Evolutionary conservation across 2,888 invertebrate species (phyloP).

Genomic region (Mystacides longicornis): DNA sequence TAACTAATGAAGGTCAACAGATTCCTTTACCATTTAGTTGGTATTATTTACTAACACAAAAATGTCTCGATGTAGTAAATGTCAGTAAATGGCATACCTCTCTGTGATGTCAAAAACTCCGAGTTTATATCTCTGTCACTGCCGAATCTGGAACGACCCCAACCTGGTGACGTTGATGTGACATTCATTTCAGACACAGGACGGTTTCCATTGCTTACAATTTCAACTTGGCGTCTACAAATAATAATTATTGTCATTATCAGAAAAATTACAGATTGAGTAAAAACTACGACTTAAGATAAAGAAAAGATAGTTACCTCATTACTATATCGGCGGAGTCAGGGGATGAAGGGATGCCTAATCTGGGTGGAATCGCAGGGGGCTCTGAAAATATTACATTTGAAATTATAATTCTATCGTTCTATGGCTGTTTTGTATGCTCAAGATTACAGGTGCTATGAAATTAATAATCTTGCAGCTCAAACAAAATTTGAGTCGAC

Average conservation of each 20-base stretch:
- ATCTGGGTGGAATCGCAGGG: conserved; percentile 22
- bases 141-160: conserved; percentile 42
- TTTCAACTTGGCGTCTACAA: conserved; percentile 10
- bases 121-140: conserved; percentile 42
- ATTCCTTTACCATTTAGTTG: too few relatives aligned
- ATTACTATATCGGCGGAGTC: conserved; percentile 9
- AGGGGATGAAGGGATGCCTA: conserved; percentile 13
- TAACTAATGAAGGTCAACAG: too few relatives aligned
- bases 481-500: too few relatives aligned
- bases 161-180: conserved; percentile 28
- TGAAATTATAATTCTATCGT: too few relatives aligned
- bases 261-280: not conserved
- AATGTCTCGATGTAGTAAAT: too few relatives aligned
- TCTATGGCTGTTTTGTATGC: too few relatives aligned
- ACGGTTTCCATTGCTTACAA: conserved; percentile 20
- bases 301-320: conserved; percentile 7
- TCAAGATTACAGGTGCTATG: too few relatives aligned
- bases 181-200: conserved; percentile 16
- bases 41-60: too few relatives aligned
- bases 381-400: conserved; percentile 12
- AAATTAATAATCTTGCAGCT: too few relatives aligned
- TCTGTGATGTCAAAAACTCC: conserved; percentile 42
- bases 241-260: not conserved
- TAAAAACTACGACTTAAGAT: not conserved
- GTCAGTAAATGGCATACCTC: too few relatives aligned